Conservation (phyloP, 2,888 invertebrate species). For the Diachrysia chrysitis region DNA sequence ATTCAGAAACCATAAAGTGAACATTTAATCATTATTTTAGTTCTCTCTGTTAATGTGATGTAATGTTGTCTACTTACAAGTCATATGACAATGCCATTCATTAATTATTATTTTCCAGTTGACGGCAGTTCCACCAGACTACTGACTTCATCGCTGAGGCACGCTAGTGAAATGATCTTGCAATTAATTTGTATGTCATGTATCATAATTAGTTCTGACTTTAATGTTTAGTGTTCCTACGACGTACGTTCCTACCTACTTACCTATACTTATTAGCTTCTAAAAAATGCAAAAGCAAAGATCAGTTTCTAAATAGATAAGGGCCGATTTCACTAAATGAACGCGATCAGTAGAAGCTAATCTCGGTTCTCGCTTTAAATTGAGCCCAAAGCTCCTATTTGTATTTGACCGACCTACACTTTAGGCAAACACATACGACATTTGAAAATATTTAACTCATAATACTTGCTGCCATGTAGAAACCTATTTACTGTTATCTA, state of each 20-base stretch:
- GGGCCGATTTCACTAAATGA: too few species aligned
- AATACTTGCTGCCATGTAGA: too few species aligned
- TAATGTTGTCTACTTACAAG: constrained; percentile 18
- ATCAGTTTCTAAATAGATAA: too few species aligned
- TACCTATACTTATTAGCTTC: constrained; percentile 8
- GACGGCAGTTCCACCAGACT: constrained; percentile 63
- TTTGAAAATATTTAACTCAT: too few species aligned
- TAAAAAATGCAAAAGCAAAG: background rate
- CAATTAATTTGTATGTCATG: constrained; percentile 66
- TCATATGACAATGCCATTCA: constrained; percentile 50
- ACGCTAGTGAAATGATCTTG: constrained; percentile 68
- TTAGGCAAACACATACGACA: too few species aligned
- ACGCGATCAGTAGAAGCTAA: too few species aligned
- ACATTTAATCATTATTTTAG: too few species aligned
- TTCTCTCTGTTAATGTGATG: too few species aligned
- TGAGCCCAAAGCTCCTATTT: too few species aligned
- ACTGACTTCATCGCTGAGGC: constrained; percentile 71
- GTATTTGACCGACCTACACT: too few species aligned
- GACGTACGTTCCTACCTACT: constrained; percentile 18
- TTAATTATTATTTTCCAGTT: constrained; percentile 70
- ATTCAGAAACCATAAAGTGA: too few species aligned
- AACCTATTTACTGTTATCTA: background rate
- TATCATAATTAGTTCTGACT: constrained; percentile 63
- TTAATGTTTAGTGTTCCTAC: constrained; percentile 26
- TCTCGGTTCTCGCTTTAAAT: too few species aligned